Conservation (phyloP, 2,797 vertebrate genomes). For the Rhinogobio ventralis region DNA sequence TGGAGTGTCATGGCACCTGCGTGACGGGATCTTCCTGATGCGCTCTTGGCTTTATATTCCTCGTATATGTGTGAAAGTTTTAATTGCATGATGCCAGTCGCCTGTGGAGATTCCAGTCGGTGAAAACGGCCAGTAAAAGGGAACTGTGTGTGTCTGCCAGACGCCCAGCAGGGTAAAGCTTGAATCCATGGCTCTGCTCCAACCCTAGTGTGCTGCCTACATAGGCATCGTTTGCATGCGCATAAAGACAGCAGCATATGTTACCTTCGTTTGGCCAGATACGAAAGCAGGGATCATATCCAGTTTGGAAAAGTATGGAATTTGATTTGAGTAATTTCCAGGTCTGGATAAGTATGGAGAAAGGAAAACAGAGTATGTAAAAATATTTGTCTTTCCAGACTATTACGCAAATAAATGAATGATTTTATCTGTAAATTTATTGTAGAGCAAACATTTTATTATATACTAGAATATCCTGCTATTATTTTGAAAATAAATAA, state of each 20-base stretch:
- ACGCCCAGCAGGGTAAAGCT: slow-evolving; percentile 2
- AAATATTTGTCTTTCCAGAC: background rate
- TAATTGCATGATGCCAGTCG: slow-evolving; percentile 6
- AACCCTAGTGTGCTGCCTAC: background rate
- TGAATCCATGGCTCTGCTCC: background rate
- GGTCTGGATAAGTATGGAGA: background rate
- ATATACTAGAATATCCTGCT: background rate
- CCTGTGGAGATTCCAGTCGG: slow-evolving; percentile 43
- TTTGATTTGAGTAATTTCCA: background rate
- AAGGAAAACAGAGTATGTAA: background rate
- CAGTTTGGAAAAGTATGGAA: background rate
- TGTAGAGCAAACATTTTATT: background rate
- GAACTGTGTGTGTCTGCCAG: slow-evolving; percentile 30
- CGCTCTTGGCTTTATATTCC: background rate
- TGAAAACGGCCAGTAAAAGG: slow-evolving; percentile 43
- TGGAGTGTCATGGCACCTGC: background rate
- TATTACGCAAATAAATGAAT: background rate
- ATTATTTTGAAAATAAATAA: background rate
- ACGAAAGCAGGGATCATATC: background rate
- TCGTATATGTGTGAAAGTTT: slow-evolving; percentile 15
- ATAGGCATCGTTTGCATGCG: background rate
- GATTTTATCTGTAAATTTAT: background rate
- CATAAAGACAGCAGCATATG: background rate
- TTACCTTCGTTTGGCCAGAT: background rate
- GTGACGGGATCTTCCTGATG: background rate